These are phyloP conservation scores for Typhlichthys subterraneus DNA, from an alignment of 2,797 vertebrate species.

Conservation along the genomic window DNA sequence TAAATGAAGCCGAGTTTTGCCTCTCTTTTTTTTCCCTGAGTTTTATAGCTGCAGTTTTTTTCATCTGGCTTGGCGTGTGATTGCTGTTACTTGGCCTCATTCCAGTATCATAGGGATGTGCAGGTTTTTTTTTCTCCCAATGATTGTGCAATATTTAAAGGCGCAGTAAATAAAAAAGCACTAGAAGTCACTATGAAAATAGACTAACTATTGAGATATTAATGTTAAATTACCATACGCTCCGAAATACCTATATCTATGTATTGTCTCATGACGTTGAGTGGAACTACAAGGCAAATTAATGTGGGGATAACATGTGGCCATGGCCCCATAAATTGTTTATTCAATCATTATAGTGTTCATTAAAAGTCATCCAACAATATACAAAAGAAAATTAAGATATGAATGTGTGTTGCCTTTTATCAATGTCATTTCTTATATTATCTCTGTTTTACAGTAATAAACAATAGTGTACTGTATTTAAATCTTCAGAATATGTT, in stretches of 20 bases:
- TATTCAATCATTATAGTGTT: too few relatives aligned
- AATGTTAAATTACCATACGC: constrained; percentile 21
- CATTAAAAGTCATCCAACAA: too few relatives aligned
- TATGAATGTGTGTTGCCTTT: too few relatives aligned
- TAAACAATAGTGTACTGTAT: too few relatives aligned
- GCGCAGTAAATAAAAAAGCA: constrained; percentile 13
- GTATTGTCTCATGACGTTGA: neutral
- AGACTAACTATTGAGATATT: constrained; percentile 23
- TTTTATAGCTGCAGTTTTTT: constrained; percentile 36
- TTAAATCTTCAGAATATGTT: too few relatives aligned
- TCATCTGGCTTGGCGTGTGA: constrained; percentile 40
- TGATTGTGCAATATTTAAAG: constrained; percentile 39
- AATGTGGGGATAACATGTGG: too few relatives aligned
- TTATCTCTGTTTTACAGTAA: too few relatives aligned
- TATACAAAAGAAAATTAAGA: too few relatives aligned
- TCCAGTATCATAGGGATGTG: constrained; percentile 22
- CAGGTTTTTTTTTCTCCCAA: constrained; percentile 1
- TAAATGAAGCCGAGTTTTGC: constrained; percentile 27
- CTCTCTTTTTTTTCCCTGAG: constrained; percentile 11
- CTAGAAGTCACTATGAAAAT: constrained; percentile 16
- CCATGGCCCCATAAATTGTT: too few relatives aligned
- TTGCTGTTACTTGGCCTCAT: constrained; percentile 37
- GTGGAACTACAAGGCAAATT: too few relatives aligned
- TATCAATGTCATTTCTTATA: too few relatives aligned
- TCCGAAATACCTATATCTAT: neutral